A percentile compares a stretch with the other conserved stretches of the same genome.
Conservation (phyloP, 2,888 invertebrate genomes). For the Erebia epiphron region DNA sequence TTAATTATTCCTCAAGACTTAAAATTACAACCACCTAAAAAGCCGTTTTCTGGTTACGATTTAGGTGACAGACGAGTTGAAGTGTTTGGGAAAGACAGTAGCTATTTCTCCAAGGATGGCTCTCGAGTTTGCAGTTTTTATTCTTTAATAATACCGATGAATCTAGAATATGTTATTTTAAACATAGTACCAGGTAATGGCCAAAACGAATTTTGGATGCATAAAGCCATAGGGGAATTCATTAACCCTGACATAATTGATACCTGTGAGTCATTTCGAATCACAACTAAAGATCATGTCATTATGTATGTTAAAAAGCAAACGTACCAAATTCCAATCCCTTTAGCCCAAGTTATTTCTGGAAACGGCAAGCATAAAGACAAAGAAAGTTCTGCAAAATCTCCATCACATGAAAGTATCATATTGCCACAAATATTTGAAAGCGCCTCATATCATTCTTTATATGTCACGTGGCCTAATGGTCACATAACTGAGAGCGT, state of each 20-base stretch:
- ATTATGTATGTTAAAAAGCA: conserved; percentile 67
- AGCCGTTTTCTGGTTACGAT: conserved; percentile 68
- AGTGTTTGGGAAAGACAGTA: conserved; percentile 69
- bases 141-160: conserved; percentile 65
- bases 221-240: conserved; percentile 60
- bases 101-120: conserved; percentile 71
- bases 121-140: conserved; percentile 61
- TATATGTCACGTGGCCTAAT: conserved; percentile 72
- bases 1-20: conserved; percentile 37
- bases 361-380: conserved; percentile 40
- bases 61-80: conserved; percentile 72
- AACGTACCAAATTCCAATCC: conserved; percentile 48
- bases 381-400: conserved; percentile 45
- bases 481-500: conserved; percentile 71
- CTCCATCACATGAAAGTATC: conserved; percentile 37
- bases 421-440: conserved; percentile 45
- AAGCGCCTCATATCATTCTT: conserved; percentile 56
- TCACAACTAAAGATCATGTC: conserved; percentile 63
- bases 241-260: conserved; percentile 49
- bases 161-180: conserved; percentile 63
- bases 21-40: conserved; percentile 44
- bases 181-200: conserved; percentile 62
- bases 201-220: conserved; percentile 68
- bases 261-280: conserved; percentile 66
- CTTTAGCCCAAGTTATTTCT: conserved; percentile 37